Conservation (phyloP, 2,797 vertebrate genomes). For the Anguilla anguilla region DNA sequence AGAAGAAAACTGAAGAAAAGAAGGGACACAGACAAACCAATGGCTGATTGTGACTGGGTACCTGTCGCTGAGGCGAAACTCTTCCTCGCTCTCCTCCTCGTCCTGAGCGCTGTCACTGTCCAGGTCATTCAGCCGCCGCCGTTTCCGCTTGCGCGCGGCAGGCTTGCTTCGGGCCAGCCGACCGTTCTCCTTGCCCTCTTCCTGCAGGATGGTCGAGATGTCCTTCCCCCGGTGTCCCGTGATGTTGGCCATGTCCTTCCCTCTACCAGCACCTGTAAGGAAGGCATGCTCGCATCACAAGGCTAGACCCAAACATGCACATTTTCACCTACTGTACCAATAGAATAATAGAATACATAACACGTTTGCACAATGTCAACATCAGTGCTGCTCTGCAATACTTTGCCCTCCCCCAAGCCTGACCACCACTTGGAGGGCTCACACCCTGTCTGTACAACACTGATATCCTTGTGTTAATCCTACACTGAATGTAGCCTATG, state of each 20-base stretch:
- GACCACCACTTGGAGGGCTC: background rate
- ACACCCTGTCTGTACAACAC: background rate
- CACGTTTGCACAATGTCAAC: background rate
- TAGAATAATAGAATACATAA: background rate
- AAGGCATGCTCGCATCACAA: background rate
- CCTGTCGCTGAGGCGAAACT: slow-evolving; percentile 93
- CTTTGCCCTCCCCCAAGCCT: background rate
- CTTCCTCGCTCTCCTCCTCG: slow-evolving; percentile 95
- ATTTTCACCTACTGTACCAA: too few relatives aligned
- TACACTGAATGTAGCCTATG: background rate
- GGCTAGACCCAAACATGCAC: background rate
- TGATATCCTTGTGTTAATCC: background rate
- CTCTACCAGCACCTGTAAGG: slow-evolving; percentile 83
- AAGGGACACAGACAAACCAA: background rate
- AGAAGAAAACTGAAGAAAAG: background rate
- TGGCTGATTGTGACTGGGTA: slow-evolving; percentile 43
- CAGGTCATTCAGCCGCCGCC: slow-evolving; percentile 92
- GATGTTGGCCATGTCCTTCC: slow-evolving; percentile 98
- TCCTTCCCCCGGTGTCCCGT: slow-evolving; percentile 94
- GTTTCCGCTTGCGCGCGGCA: slow-evolving; percentile 83
- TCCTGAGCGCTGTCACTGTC: slow-evolving; percentile 96
- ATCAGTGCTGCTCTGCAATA: background rate
- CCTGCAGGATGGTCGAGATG: slow-evolving; percentile 90
- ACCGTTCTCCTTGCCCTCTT: slow-evolving; percentile 91
- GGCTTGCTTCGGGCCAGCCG: slow-evolving; percentile 68